Base-by-base conservation (phyloP, 2,888 invertebrate species). In the Phoronis australis region DNA sequence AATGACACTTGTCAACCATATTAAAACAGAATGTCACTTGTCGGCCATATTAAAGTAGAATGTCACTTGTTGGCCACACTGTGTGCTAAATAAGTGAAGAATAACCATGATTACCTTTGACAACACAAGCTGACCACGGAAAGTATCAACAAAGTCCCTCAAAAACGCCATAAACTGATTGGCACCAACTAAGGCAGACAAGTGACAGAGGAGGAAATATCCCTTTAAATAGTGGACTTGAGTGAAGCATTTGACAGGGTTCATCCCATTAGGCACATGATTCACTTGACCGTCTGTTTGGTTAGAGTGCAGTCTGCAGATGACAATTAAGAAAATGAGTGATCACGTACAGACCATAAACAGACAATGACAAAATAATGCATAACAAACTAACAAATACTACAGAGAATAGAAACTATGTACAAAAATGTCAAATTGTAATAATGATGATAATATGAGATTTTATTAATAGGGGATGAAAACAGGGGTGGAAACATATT, bases 181-280 rank as follows among this genome's bases (percentile, higher is more conserved):
- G n/a, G 54, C 46, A 2, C 75, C 76, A 31, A 73, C 69, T n/a
- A 63, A 38, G 27, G 52, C 43, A 24, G 70, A 64, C 37, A 79
- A 55, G 48, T 68, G 59, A 37, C 68, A 60, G 22, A 79, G 59
- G 9, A 78, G 62, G 48, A 79, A 77, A 57, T 73, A 78, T 3
- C 79, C 79, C 73, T 79, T 79, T 12, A 79, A 59, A 54, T 79
- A 79, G 57, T 79, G 79, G 15, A 78, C 73, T 52, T 78, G 77
- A 48, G 73, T 69, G 51, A 77, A 76, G 23, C 67, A 60, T 57
- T 78, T 78, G 4, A 72, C 65, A 5, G 75, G 69, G 39, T 76
- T 76, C 55, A 76, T 66, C 3, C 78, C 79, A 67, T 79, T 73
- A 50, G 70, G 74, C 1, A 75, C 65, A 61, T 55, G 69, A 24